Evolutionary conservation across 2,113 vertebrate species (phyloP), one percentile per base, ranked within the genome.

Genomic region (Xenotilapia caudafasciata): DNA sequence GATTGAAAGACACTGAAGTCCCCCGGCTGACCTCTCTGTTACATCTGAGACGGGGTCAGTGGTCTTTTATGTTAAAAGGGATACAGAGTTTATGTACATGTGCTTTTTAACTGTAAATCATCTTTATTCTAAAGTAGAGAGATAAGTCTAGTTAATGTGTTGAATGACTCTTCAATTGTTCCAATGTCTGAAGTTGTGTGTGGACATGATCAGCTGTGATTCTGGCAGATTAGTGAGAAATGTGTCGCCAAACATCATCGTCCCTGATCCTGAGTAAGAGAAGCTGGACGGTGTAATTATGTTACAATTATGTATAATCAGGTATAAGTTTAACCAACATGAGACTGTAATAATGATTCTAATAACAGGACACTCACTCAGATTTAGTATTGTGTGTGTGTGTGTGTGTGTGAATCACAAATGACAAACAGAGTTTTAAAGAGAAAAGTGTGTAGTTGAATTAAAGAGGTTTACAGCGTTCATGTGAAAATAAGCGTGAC

Each of bases 301-400:
- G 55, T 58, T 28, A 5, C 31, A 33, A 1, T 33, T 33, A 33
- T 33, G 31, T 58, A 2, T 58, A 58, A 58, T 58, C 55, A 9
- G 23, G 55, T 54, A 0, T 53, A 53, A 54, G 51, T 58, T 58
- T 0, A 56, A 58, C 23, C 55, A 6, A 28, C 1, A 0, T 15
- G 55, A 58, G 55, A 58, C 15, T 47, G 45, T 17, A 47, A 15
- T 28, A 56, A 56, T 9, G 26, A 58, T 6, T 58, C 13, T 58
- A 28, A 28, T 58, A 58, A 28, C 55, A 56, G 54, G 23, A 56
- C 55, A 28, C 55, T 58, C 13, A 12, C 53, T 23, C 23, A 23
- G 23, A 23, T 23, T 23, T 23, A 21, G 9, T 53, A 53, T 1
- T 38, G 38, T 40, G 4, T 40, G 38, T 4, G 35, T 9, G 35